Percentiles rank a stretch among this genome's conserved stretches.
Evolutionary conservation across 1,140 invertebrate genomes (phyloP).

Genomic region (Papilio helenus): DNA sequence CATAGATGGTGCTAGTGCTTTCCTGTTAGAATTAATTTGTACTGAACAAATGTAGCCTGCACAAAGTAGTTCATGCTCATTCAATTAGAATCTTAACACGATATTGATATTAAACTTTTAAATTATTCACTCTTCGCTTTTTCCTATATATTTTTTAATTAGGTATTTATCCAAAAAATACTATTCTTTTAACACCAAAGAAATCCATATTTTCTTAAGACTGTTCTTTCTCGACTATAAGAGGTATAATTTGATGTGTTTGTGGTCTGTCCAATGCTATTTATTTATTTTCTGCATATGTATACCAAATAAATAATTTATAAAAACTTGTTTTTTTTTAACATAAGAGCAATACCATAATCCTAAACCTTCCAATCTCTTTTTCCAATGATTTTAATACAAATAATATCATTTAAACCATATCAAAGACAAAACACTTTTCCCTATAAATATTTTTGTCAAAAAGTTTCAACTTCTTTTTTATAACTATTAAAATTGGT

Average conservation of each 20-base stretch:
- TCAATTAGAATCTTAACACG: not conserved
- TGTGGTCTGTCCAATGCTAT: conserved; percentile 55
- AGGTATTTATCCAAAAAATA: conserved; percentile 37
- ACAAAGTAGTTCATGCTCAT: conserved; percentile 38
- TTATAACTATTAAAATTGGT: too few relatives aligned
- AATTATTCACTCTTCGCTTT: conserved; percentile 26
- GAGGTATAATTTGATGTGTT: conserved; percentile 55
- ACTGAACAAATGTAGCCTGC: conserved; percentile 48
- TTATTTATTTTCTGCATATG: conserved; percentile 59
- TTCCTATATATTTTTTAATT: conserved; percentile 6
- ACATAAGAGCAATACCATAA: not conserved
- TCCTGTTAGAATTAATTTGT: conserved; percentile 53
- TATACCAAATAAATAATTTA: conserved; percentile 59
- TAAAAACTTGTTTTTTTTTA: conserved; percentile 29
- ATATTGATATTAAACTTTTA: conserved; percentile 28
- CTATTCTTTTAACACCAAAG: conserved; percentile 51
- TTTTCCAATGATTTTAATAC: too few relatives aligned
- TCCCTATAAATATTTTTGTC: too few relatives aligned
- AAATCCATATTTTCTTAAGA: conserved; percentile 50
- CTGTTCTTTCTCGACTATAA: conserved; percentile 44
- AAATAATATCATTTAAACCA: too few relatives aligned
- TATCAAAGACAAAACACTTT: too few relatives aligned
- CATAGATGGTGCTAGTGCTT: conserved; percentile 59
- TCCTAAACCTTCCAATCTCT: not conserved
- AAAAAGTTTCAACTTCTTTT: too few relatives aligned